Conservation (phyloP, 1,140 invertebrate genomes). For the Atopsyche davidsoni region DNA sequence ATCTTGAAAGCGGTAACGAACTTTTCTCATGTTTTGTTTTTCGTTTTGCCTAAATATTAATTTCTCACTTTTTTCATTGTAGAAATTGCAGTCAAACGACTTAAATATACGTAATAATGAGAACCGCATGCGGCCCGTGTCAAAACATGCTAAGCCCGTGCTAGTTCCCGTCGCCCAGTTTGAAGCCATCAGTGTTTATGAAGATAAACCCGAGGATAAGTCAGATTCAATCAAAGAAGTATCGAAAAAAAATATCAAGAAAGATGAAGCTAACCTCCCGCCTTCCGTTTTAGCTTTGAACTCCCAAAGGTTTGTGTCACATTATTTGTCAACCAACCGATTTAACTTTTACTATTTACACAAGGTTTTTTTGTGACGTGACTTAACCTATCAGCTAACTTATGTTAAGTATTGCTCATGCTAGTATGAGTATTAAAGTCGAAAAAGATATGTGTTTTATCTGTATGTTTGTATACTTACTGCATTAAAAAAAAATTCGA, state of each 20-base stretch:
- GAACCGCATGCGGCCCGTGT: slow-evolving; percentile 8
- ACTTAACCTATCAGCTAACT: background rate
- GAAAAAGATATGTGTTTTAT: background rate
- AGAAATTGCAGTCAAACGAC: slow-evolving; percentile 13
- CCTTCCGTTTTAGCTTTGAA: slow-evolving; percentile 17
- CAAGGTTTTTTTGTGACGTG: background rate
- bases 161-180: slow-evolving; percentile 57
- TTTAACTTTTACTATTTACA: background rate
- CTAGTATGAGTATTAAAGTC: background rate
- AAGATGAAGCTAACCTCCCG: slow-evolving; percentile 31
- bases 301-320: slow-evolving; percentile 14
- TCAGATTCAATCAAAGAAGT: slow-evolving; percentile 35
- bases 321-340: background rate
- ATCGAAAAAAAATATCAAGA: slow-evolving; percentile 36
- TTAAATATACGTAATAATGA: slow-evolving; percentile 20
- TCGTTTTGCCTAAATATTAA: background rate
- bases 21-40: background rate
- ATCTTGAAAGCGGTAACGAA: background rate
- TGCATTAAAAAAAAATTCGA: background rate
- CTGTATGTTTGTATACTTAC: background rate
- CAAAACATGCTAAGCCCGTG: slow-evolving; percentile 14
- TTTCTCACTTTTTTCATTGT: slow-evolving; percentile 6
- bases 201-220: slow-evolving; percentile 54
- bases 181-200: slow-evolving; percentile 65
- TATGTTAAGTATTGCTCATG: background rate